Conservation (phyloP, 1,140 invertebrate species). For the Drosophila malerkotliana region DNA sequence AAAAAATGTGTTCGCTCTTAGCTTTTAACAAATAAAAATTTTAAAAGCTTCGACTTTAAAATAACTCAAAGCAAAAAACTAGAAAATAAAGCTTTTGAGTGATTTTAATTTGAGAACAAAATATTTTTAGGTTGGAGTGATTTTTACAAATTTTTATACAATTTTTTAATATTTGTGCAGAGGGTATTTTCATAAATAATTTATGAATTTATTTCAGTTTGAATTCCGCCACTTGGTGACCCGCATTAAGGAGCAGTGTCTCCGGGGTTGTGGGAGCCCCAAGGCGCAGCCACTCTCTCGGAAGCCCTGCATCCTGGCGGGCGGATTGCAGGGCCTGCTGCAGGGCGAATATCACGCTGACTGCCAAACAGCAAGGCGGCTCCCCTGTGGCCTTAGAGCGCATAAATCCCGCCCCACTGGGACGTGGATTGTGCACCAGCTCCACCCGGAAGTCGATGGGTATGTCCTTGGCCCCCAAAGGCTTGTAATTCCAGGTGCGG, state of each 20-base stretch:
- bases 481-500: conserved; percentile 94
- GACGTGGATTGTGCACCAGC: conserved; percentile 86
- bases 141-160: background rate
- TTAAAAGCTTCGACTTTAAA: conserved; percentile 25
- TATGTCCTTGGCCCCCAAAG: conserved; percentile 92
- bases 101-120: background rate
- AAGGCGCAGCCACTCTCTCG: conserved; percentile 85
- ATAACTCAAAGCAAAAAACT: conserved; percentile 9
- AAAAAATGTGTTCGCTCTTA: background rate
- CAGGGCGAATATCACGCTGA: conserved; percentile 88
- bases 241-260: conserved; percentile 79
- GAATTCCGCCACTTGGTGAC: conserved; percentile 58
- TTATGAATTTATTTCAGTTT: conserved; percentile 40
- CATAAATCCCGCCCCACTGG: conserved; percentile 89
- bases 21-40: conserved; percentile 9
- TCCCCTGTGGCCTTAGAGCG: conserved; percentile 93
- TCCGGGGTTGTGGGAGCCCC: conserved; percentile 85
- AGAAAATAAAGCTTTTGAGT: conserved; percentile 25
- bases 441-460: conserved; percentile 92
- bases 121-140: background rate
- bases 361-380: conserved; percentile 89
- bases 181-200: background rate
- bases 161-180: background rate
- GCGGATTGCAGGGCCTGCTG: conserved; percentile 89
- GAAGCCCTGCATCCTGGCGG: conserved; percentile 86